Percentiles rank a stretch among this genome's conserved stretches.
phyloP scores from a whole-genome alignment of 2,888 invertebrate genomes.

The Drosophila quinaria region DNA sequence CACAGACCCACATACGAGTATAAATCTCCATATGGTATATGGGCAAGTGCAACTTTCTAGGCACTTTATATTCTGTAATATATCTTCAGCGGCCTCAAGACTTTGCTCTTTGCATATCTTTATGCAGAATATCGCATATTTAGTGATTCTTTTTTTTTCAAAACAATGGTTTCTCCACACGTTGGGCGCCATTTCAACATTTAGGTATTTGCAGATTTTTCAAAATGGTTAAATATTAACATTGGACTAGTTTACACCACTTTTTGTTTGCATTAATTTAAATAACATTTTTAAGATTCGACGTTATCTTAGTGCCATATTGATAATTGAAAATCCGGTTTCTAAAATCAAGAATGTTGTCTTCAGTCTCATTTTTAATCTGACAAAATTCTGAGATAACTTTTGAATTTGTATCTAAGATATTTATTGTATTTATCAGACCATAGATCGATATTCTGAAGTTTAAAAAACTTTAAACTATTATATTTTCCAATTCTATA shows the following conservation, averaged over 20 bases:
- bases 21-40: constrained; percentile 26
- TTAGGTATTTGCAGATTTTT: background rate
- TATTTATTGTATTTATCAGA: background rate
- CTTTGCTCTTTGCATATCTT: background rate
- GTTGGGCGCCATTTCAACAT: background rate
- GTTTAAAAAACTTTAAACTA: background rate
- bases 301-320: too few relatives aligned
- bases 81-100: constrained; percentile 11
- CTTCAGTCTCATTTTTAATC: too few relatives aligned
- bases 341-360: too few relatives aligned
- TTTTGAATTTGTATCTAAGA: too few relatives aligned
- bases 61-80: constrained; percentile 15
- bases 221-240: background rate
- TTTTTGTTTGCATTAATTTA: background rate
- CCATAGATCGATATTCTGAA: too few relatives aligned
- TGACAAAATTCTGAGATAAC: too few relatives aligned
- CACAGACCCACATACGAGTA: constrained; percentile 23
- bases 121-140: background rate
- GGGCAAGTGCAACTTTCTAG: constrained; percentile 45
- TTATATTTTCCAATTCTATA: background rate
- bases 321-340: too few relatives aligned
- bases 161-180: background rate
- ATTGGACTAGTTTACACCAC: background rate
- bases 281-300: too few relatives aligned
- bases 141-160: background rate